Percentiles rank a stretch among this genome's conserved stretches.
These are phyloP conservation scores for Tokudaia tokunoshimensis DNA, from an alignment of 2,797 vertebrate genomes.

Conservation along the genomic window DNA sequence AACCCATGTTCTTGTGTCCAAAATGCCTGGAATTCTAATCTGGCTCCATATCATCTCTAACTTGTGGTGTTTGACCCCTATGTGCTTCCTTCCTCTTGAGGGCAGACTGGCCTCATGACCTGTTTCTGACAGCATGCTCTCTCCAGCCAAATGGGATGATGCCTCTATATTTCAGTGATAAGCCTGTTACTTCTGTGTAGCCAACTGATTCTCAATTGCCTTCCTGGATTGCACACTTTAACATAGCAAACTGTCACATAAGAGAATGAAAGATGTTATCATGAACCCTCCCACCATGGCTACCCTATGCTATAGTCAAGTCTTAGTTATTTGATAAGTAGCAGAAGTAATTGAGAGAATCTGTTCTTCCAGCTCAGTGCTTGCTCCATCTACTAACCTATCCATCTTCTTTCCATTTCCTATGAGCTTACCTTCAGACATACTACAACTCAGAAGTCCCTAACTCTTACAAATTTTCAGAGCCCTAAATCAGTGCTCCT, in stretches of 20 bases:
- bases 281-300: background rate
- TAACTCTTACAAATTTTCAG: constrained; percentile 1
- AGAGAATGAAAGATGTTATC: background rate
- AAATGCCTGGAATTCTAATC: background rate
- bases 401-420: background rate
- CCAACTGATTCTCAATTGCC: background rate
- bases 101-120: background rate
- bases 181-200: background rate
- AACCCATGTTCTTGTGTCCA: background rate
- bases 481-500: background rate
- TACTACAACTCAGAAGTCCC: background rate
- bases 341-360: background rate
- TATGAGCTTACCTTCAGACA: background rate
- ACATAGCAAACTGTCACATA: background rate
- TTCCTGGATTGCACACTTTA: background rate
- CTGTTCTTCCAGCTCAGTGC: background rate
- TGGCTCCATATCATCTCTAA: background rate
- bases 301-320: background rate
- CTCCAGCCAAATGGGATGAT: background rate
- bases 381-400: background rate
- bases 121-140: background rate
- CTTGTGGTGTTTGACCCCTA: background rate
- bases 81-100: background rate
- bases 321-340: background rate
- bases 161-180: background rate